Percentiles rank a stretch among this genome's conserved stretches.
Evolutionary conservation across 2,113 vertebrate species (phyloP).

Genomic region (Cebus imitator): DNA sequence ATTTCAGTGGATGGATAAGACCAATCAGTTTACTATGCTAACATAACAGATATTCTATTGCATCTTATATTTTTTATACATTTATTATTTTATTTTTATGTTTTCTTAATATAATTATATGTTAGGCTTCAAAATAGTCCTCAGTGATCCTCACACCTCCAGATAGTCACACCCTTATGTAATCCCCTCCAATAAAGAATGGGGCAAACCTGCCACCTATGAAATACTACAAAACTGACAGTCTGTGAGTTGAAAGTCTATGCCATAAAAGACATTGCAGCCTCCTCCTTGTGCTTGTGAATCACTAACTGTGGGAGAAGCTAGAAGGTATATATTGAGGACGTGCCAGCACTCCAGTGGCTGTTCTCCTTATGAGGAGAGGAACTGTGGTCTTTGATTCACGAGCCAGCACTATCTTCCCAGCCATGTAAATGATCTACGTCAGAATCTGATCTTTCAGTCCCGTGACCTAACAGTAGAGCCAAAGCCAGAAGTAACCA

Average conservation of each 20-base stretch:
- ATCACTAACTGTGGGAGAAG: background rate
- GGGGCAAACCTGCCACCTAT: background rate
- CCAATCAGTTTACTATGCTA: background rate
- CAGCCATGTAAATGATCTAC: background rate
- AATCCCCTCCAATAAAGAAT: background rate
- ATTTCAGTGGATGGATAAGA: background rate
- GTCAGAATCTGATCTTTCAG: conserved; percentile 7
- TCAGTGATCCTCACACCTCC: background rate
- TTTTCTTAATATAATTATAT: conserved; percentile 5
- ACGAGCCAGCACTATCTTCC: background rate
- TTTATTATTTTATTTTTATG: background rate
- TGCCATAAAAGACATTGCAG: background rate
- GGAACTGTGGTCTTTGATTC: background rate
- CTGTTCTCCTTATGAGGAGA: background rate
- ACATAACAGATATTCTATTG: background rate
- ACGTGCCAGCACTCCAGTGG: background rate
- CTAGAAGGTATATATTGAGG: background rate
- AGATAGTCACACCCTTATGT: background rate
- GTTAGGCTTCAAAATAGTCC: background rate
- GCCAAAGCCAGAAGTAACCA: background rate
- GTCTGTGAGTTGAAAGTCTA: background rate
- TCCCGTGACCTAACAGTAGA: background rate
- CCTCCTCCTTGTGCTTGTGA: background rate
- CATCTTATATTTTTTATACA: background rate
- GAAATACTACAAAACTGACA: background rate